Conservation (phyloP, 2,888 invertebrate species). For the Rhaphigaster nebulosa region DNA sequence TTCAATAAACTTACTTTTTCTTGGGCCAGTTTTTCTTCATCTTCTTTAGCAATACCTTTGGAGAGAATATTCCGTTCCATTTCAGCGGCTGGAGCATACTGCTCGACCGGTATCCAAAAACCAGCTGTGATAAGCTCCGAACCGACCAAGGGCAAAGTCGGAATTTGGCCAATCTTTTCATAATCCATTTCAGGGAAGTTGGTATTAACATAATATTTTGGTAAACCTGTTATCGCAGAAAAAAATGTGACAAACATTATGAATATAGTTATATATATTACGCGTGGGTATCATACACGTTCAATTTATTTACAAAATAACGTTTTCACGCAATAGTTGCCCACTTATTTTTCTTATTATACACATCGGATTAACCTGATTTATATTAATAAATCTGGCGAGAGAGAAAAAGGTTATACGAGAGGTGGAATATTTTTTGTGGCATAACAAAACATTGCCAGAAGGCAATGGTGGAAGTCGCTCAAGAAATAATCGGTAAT, state of each 20-base stretch:
- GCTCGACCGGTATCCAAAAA: slow-evolving; percentile 73
- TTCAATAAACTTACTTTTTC: slow-evolving; percentile 58
- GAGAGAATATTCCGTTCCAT: background rate
- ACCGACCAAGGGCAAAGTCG: slow-evolving; percentile 73
- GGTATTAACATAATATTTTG: slow-evolving; percentile 56
- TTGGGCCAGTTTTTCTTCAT: slow-evolving; percentile 9
- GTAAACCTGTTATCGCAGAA: slow-evolving; percentile 53
- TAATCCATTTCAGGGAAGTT: slow-evolving; percentile 51
- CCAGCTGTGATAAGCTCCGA: slow-evolving; percentile 75
- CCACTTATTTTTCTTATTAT: no score
- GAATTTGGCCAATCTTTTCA: slow-evolving; percentile 30
- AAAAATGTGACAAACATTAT: background rate
- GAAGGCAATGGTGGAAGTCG: no score
- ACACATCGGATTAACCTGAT: no score
- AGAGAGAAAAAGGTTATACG: no score
- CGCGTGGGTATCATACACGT: no score
- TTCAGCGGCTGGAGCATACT: slow-evolving; percentile 70
- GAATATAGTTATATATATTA: background rate
- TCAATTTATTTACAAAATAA: no score
- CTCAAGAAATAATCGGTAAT: no score
- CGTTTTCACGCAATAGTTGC: no score
- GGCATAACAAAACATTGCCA: no score
- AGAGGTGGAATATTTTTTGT: no score
- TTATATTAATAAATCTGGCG: no score
- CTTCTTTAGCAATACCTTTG: slow-evolving; percentile 26